Base-by-base conservation (phyloP, 2,888 invertebrate genomes). In the Protophormia terraenovae region DNA sequence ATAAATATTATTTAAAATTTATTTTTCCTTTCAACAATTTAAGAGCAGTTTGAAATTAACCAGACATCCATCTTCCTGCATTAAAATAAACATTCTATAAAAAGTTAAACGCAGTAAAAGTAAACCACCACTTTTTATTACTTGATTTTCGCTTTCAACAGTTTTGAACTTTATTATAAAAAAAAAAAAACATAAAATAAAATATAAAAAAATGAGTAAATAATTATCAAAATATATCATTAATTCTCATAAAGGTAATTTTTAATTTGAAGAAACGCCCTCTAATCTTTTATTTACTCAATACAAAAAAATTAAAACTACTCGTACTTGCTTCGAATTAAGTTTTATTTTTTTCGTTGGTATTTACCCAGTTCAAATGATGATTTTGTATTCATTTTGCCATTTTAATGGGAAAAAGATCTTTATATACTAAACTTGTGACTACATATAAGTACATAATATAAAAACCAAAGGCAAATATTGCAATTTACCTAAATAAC, bases 401-500 rank as follows among this genome's bases (percentile, higher is more conserved):
- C 29, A 19, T 58, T 45, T 38, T 66, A 60, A 62, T 60, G 47
- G 16, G 8, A 55, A 50, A 71, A 19, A 55, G 35, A 24, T 41
- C 27, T 45, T 45, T 32, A 29, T 32, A 24, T 53, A 1, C 2
- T n/a, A n/a, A n/a, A n/a, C n/a, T n/a, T n/a, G n/a, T n/a, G n/a
- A n/a, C n/a, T n/a, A n/a, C n/a, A n/a, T 14, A 1, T 12, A 50
- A 12, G n/a, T 67, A 16, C 47, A 29, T 32, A 45, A 32, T 55
- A 58, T 19, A 73, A 62, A 72, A 78, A 75, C 69, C 62, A 66
- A 71, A 80, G 45, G 75, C 75, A 79, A 84, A 84, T 71, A 84
- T 84, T 84, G 76, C 79, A 84, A 80, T 84, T 84, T 76, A 84
- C 71, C 76, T 71, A 84, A 71, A 73, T n/a, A 80, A 80, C 64